A percentile compares a stretch with the other conserved stretches of the same genome.
Conservation (phyloP, 2,888 invertebrate genomes). For the Automeris io region DNA sequence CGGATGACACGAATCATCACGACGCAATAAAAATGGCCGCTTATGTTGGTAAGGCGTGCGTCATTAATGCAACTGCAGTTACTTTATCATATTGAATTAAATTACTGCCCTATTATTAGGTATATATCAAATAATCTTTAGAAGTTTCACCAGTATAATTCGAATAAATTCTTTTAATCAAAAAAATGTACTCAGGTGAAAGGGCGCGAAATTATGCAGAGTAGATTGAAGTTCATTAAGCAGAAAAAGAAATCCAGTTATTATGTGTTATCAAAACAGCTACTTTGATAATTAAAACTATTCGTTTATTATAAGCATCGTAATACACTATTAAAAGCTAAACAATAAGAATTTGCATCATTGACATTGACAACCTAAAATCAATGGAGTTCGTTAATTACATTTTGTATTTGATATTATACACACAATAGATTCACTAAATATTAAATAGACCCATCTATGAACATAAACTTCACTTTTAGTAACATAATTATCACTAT, state of each 20-base stretch:
- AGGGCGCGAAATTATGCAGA: constrained; percentile 72
- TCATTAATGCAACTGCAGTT: constrained; percentile 52
- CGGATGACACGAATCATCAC: constrained; percentile 76
- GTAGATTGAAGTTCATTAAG: too few relatives aligned
- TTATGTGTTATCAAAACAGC: too few relatives aligned
- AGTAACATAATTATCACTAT: constrained; percentile 16
- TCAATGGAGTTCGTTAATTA: constrained; percentile 33
- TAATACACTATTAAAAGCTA: constrained; percentile 5
- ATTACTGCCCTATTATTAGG: constrained; percentile 7
- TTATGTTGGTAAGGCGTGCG: constrained; percentile 74
- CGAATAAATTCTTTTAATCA: too few relatives aligned
- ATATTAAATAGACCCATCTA: too few relatives aligned
- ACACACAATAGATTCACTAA: constrained; percentile 4
- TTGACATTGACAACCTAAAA: constrained; percentile 56
- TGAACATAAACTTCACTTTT: constrained; percentile 10
- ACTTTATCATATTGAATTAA: constrained; percentile 28
- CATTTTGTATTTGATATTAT: constrained; percentile 4
- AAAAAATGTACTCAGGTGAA: too few relatives aligned
- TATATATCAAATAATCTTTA: too few relatives aligned
- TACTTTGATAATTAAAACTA: too few relatives aligned
- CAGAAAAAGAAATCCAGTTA: too few relatives aligned
- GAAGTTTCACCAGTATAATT: too few relatives aligned
- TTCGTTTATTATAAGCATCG: too few relatives aligned
- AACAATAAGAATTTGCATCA: constrained; percentile 14
- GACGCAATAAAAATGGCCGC: constrained; percentile 77